Conservation (phyloP, 2,113 vertebrate genomes). For the Oophaga pumilio region DNA sequence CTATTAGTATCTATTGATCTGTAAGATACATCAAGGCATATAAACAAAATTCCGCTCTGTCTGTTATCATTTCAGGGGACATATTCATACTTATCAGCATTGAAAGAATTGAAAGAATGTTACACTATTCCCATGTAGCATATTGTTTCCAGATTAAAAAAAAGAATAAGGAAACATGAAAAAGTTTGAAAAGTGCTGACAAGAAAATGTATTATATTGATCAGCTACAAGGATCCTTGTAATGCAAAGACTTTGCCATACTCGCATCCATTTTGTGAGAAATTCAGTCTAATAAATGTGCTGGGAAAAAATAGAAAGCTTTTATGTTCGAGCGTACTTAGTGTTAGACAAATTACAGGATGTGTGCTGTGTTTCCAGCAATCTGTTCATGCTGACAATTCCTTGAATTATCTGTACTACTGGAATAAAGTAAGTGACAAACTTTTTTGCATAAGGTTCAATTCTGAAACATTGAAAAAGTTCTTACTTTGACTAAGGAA, state of each 20-base stretch:
- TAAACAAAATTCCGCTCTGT: neutral
- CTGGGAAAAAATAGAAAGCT: neutral
- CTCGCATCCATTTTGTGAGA: neutral
- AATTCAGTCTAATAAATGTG: slow-evolving; percentile 30
- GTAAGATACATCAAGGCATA: neutral
- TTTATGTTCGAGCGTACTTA: neutral
- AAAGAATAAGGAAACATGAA: neutral
- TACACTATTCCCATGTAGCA: neutral
- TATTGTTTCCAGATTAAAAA: neutral
- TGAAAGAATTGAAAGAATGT: neutral
- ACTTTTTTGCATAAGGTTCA: slow-evolving; percentile 19
- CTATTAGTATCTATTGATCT: slow-evolving; percentile 41
- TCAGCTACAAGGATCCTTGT: neutral
- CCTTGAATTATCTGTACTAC: slow-evolving; percentile 21
- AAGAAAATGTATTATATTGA: slow-evolving; percentile 3
- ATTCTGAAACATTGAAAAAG: neutral
- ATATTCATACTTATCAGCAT: slow-evolving; percentile 3
- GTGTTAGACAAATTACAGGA: slow-evolving; percentile 34
- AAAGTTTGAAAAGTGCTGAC: neutral
- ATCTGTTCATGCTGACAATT: slow-evolving; percentile 6
- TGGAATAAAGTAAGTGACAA: slow-evolving; percentile 20
- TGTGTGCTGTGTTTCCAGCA: neutral
- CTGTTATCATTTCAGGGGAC: neutral
- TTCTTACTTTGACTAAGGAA: no score
- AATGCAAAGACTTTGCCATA: neutral